Conservation (phyloP, 2,888 invertebrate genomes). For the Psococerastis gibbosa region DNA sequence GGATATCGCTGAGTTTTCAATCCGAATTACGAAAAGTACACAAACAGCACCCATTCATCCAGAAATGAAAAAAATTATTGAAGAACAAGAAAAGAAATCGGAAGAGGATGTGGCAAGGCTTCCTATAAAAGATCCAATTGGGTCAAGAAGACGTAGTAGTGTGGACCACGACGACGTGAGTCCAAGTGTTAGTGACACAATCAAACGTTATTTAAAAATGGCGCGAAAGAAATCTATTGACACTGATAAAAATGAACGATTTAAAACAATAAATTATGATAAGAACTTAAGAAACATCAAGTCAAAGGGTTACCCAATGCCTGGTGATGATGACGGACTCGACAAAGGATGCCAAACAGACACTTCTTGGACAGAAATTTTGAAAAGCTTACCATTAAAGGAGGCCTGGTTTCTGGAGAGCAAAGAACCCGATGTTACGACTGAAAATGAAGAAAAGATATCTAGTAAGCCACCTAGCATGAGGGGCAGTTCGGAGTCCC, state of each 20-base stretch:
- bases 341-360: slow-evolving; percentile 60
- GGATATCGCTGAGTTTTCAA: slow-evolving; percentile 40
- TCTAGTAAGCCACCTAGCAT: slow-evolving; percentile 18
- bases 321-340: slow-evolving; percentile 58
- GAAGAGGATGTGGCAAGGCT: slow-evolving; percentile 19
- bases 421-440: slow-evolving; percentile 25
- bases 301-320: slow-evolving; percentile 52
- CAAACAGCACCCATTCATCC: slow-evolving; percentile 44
- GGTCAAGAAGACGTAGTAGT: slow-evolving; percentile 43
- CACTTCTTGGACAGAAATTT: slow-evolving; percentile 46
- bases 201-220: slow-evolving; percentile 70
- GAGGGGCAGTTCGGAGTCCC: slow-evolving; percentile 18
- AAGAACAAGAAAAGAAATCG: slow-evolving; percentile 28
- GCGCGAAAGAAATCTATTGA: slow-evolving; percentile 73
- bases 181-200: slow-evolving; percentile 71
- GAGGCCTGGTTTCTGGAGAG: slow-evolving; percentile 42
- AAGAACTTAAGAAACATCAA: slow-evolving; percentile 66
- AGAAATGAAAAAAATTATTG: slow-evolving; percentile 30
- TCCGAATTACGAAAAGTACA: slow-evolving; percentile 30
- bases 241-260: slow-evolving; percentile 58
- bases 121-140: slow-evolving; percentile 5
- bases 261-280: slow-evolving; percentile 77
- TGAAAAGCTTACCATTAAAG: slow-evolving; percentile 55
- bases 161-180: slow-evolving; percentile 71
- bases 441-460: slow-evolving; percentile 24